Conservation (phyloP, 2,797 vertebrate species). For the Linurgus olivaceus region DNA sequence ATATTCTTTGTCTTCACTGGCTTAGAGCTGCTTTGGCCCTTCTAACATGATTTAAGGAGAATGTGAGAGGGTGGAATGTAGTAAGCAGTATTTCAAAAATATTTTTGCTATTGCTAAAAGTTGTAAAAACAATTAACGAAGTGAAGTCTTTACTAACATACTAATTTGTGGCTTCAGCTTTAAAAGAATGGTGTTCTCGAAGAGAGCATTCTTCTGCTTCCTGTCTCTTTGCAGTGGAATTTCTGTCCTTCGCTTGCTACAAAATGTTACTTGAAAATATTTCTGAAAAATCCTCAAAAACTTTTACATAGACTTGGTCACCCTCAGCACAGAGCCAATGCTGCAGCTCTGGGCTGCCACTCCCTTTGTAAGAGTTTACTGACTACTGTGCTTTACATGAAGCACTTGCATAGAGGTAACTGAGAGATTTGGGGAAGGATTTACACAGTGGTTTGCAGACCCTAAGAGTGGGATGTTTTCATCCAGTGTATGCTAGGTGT, state of each 20-base stretch:
- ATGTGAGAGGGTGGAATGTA: not conserved
- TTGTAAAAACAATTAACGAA: not conserved
- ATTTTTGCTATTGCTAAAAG: not conserved
- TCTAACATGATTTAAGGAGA: not conserved
- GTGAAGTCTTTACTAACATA: not conserved
- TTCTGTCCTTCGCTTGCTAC: not conserved
- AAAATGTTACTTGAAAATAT: not conserved
- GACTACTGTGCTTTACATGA: not conserved
- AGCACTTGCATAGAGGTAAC: not conserved
- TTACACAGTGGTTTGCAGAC: not conserved
- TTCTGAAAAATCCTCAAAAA: not conserved
- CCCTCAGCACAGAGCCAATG: not conserved
- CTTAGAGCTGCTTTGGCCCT: not conserved
- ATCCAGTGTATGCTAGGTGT: not conserved
- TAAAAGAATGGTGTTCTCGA: not conserved
- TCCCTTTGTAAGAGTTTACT: not conserved
- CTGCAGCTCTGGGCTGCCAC: not conserved
- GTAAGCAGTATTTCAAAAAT: not conserved
- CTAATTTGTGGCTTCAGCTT: not conserved
- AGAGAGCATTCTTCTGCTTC: not conserved
- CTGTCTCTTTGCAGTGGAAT: not conserved
- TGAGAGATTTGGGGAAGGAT: not conserved
- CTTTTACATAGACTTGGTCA: not conserved
- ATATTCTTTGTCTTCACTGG: not conserved
- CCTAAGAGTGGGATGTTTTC: not conserved